A percentile compares a stretch with the other conserved stretches of the same genome.
These are phyloP conservation scores for Epistrophella euchroma DNA, from an alignment of 2,888 invertebrate genomes.

Conservation along the genomic window DNA sequence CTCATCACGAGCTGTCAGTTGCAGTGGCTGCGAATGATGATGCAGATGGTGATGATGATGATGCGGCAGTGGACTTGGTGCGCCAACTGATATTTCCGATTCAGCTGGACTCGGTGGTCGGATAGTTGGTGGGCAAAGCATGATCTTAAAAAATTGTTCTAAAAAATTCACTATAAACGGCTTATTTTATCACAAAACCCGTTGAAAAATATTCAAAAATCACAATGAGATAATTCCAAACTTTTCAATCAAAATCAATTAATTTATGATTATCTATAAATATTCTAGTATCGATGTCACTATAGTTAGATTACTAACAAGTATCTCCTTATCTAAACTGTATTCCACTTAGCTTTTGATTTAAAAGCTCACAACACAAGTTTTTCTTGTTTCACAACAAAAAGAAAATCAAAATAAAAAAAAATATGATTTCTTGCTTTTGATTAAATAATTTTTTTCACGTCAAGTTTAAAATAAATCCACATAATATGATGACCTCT, in stretches of 20 bases:
- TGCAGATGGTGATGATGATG: constrained; percentile 81
- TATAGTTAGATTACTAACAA: constrained; percentile 47
- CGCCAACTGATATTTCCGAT: constrained; percentile 84
- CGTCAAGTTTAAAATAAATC: constrained; percentile 77
- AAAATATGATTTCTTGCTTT: constrained; percentile 39
- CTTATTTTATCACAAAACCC: neutral
- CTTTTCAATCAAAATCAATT: constrained; percentile 47
- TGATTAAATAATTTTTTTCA: constrained; percentile 29
- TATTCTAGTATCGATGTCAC: constrained; percentile 37
- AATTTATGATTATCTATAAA: constrained; percentile 22
- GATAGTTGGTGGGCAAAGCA: constrained; percentile 84
- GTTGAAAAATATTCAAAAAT: constrained; percentile 8
- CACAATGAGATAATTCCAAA: constrained; percentile 18
- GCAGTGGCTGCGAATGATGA: constrained; percentile 77
- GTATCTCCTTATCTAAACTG: constrained; percentile 69
- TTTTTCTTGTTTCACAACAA: constrained; percentile 70
- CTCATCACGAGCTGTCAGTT: constrained; percentile 81
- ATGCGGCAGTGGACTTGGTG: constrained; percentile 81
- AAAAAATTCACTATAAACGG: constrained; percentile 25
- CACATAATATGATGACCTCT: constrained; percentile 79
- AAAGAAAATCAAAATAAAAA: constrained; percentile 25
- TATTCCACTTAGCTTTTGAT: constrained; percentile 61
- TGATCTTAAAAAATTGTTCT: constrained; percentile 67
- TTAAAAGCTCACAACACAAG: constrained; percentile 66
- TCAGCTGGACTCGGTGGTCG: constrained; percentile 84